Conservation (phyloP, 2,888 invertebrate genomes). For the Auanema freiburgensis region DNA sequence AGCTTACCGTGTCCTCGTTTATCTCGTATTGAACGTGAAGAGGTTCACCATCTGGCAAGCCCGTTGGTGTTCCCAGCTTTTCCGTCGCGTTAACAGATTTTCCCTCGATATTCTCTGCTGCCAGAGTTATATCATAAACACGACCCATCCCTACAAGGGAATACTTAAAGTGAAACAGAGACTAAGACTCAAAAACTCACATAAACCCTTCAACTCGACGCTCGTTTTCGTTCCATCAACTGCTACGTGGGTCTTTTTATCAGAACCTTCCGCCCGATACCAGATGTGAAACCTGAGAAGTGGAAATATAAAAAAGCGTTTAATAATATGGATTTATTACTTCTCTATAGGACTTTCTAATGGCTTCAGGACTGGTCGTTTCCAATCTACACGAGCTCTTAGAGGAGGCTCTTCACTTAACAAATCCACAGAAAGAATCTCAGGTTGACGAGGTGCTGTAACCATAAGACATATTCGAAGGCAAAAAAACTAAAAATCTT, state of each 20-base stretch:
- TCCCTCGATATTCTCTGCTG: constrained; percentile 91
- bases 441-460: constrained; percentile 68
- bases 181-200: constrained; percentile 28
- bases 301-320: background rate
- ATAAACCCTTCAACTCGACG: constrained; percentile 39
- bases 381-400: constrained; percentile 89
- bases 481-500: constrained; percentile 19
- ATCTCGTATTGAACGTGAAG: constrained; percentile 60
- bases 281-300: constrained; percentile 34
- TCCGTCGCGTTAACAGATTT: constrained; percentile 90
- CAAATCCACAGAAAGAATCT: constrained; percentile 72
- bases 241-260: constrained; percentile 25
- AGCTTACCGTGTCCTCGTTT: constrained; percentile 49
- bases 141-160: constrained; percentile 56
- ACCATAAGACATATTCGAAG: constrained; percentile 10
- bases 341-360: constrained; percentile 82
- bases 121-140: constrained; percentile 88
- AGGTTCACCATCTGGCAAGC: constrained; percentile 66
- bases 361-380: constrained; percentile 77
- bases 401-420: constrained; percentile 82
- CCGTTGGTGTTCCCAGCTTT: constrained; percentile 89
- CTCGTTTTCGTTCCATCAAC: constrained; percentile 36
- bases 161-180: background rate
- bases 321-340: constrained; percentile 64
- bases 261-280: constrained; percentile 34